Evolutionary conservation across 2,113 vertebrate species (phyloP).

Genomic region (Erythrocercus mccallii): DNA sequence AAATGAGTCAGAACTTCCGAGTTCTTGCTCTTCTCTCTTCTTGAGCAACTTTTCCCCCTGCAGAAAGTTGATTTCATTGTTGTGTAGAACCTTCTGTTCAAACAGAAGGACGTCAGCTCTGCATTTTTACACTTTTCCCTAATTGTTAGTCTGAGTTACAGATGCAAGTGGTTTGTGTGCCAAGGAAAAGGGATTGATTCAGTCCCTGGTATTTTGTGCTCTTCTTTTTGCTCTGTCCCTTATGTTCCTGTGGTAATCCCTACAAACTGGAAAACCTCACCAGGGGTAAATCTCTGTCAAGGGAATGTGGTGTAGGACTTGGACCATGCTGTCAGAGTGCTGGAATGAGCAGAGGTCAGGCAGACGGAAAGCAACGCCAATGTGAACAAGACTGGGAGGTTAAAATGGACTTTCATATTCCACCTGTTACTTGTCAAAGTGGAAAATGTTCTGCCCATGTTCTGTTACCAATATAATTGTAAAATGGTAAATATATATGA

Average conservation of each 20-base stretch:
- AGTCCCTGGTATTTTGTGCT: background rate
- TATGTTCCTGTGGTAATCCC: background rate
- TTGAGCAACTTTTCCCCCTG: background rate
- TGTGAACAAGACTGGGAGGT: background rate
- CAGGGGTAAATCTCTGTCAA: background rate
- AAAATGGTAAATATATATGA: background rate
- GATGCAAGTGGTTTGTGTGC: background rate
- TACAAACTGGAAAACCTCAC: background rate
- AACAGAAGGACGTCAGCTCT: background rate
- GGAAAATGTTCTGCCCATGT: background rate
- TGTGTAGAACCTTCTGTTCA: background rate
- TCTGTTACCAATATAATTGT: background rate
- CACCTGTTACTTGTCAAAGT: background rate
- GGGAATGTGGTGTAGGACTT: background rate
- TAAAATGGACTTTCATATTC: background rate
- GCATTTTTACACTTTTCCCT: background rate
- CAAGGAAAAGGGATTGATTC: background rate
- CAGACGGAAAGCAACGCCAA: background rate
- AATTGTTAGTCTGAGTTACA: background rate
- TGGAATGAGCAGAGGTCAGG: background rate
- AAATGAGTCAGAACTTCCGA: background rate
- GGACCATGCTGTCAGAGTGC: background rate
- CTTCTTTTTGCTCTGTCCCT: background rate
- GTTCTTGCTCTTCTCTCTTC: background rate
- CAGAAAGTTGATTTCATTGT: constrained; percentile 21